Percentiles rank a stretch among this genome's conserved stretches.
phyloP scores from a whole-genome alignment of 2,888 invertebrate species.

The Anthrax anthrax region DNA sequence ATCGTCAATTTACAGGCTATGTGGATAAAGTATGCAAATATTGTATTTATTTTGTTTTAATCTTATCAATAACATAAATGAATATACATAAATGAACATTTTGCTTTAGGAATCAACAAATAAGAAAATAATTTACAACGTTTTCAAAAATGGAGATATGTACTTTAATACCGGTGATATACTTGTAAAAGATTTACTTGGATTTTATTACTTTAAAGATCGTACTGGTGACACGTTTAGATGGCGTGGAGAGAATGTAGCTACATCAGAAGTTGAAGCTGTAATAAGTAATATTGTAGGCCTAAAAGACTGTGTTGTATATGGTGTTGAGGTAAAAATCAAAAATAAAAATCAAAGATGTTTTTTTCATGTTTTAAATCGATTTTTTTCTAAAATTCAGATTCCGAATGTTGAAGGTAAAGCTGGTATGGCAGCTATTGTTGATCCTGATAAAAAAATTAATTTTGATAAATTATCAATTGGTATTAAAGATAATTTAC shows the following conservation, averaged over 20 bases:
- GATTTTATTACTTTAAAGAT: constrained; percentile 87
- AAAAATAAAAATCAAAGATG: too few species aligned
- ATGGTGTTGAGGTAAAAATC: constrained; percentile 86
- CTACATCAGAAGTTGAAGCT: constrained; percentile 89
- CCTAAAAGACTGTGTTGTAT: constrained; percentile 69
- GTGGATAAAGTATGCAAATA: constrained; percentile 44
- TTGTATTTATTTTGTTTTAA: too few species aligned
- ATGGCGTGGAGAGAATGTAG: constrained; percentile 96
- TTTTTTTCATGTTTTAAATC: not conserved
- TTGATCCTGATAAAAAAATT: constrained; percentile 48
- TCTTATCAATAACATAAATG: too few species aligned
- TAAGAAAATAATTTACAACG: constrained; percentile 69
- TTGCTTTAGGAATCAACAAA: constrained; percentile 60
- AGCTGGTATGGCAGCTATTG: constrained; percentile 88
- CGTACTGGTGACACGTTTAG: constrained; percentile 72
- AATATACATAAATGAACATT: too few species aligned
- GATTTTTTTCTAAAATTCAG: constrained; percentile 31
- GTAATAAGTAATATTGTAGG: constrained; percentile 64
- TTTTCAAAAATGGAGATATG: constrained; percentile 72
- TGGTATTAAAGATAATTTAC: constrained; percentile 54
- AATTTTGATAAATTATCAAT: constrained; percentile 45
- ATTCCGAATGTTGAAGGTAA: constrained; percentile 68
- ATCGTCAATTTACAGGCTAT: constrained; percentile 50
- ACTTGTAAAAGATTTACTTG: constrained; percentile 77
- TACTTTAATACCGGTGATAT: constrained; percentile 89